Evolutionary conservation across 2,888 invertebrate genomes (phyloP).

Genomic region (Chloromyia formosa): DNA sequence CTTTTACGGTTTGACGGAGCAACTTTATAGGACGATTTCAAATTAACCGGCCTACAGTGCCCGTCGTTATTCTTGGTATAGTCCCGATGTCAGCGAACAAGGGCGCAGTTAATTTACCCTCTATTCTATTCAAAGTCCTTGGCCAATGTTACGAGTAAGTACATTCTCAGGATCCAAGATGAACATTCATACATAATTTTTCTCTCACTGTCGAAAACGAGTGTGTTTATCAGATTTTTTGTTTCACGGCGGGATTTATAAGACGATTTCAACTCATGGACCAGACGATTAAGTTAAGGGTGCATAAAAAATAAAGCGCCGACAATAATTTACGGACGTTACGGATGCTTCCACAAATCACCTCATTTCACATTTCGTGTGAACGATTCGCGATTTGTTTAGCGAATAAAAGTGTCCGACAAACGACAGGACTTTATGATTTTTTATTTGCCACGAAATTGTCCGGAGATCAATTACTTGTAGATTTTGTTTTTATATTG

Average conservation of each 20-base stretch:
- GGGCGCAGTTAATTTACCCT: too few species aligned
- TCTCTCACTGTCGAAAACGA: too few species aligned
- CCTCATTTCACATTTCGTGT: slow-evolving; percentile 34
- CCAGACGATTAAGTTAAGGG: slow-evolving; percentile 43
- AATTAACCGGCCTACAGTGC: slow-evolving; percentile 10
- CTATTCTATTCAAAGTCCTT: too few species aligned
- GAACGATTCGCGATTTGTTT: slow-evolving; percentile 29
- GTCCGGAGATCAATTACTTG: slow-evolving; percentile 41
- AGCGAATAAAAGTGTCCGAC: slow-evolving; percentile 10
- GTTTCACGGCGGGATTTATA: slow-evolving; percentile 11
- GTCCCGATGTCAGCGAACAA: too few species aligned
- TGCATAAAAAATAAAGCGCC: slow-evolving; percentile 30
- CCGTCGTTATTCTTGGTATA: background rate
- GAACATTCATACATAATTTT: too few species aligned
- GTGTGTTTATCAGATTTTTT: too few species aligned
- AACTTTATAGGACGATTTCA: slow-evolving; percentile 27
- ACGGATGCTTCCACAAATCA: slow-evolving; percentile 38
- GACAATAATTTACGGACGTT: slow-evolving; percentile 11
- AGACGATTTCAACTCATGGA: slow-evolving; percentile 44
- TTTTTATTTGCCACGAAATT: slow-evolving; percentile 33
- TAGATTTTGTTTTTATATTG: slow-evolving; percentile 23
- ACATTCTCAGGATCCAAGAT: too few species aligned
- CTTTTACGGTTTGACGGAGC: slow-evolving; percentile 38
- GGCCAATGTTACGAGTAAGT: too few species aligned
- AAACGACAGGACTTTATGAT: slow-evolving; percentile 16